phyloP scores from a whole-genome alignment of 2,797 vertebrate species.

The Oryzias dopingdopingensis region DNA sequence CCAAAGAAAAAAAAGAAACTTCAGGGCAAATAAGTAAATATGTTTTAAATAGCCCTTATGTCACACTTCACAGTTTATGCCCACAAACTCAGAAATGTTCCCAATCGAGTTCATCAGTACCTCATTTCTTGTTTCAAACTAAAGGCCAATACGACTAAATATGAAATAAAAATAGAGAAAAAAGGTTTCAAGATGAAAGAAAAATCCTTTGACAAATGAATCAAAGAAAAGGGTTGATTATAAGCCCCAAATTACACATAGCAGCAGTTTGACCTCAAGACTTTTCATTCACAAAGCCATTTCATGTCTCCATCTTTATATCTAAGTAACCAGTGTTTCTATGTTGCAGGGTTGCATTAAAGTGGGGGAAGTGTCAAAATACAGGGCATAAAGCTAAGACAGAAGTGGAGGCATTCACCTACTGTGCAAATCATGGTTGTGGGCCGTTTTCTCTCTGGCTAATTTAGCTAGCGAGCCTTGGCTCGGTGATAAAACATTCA shows the following conservation, averaged over 20 bases:
- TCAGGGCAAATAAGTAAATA: conserved; percentile 17
- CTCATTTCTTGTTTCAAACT: conserved; percentile 3
- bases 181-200: not conserved
- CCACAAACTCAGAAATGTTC: conserved; percentile 46
- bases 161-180: not conserved
- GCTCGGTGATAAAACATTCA: conserved; percentile 15
- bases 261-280: conserved; percentile 65
- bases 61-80: conserved; percentile 59
- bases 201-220: conserved; percentile 59
- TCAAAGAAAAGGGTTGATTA: conserved; percentile 59
- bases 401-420: conserved; percentile 9
- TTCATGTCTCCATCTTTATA: conserved; percentile 20
- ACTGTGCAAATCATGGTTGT: conserved; percentile 10
- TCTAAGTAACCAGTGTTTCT: conserved; percentile 51
- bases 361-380: conserved; percentile 54
- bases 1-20: not conserved
- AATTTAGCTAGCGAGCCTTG: conserved; percentile 39
- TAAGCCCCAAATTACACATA: conserved; percentile 58
- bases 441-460: not conserved
- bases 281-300: conserved; percentile 72
- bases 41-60: conserved; percentile 67
- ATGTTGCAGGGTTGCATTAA: conserved; percentile 58
- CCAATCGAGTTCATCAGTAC: conserved; percentile 23
- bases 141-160: conserved; percentile 22
- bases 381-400: conserved; percentile 12